Evolutionary conservation across 2,797 vertebrate species (phyloP).

Genomic region (Gymnothorax javanicus): DNA sequence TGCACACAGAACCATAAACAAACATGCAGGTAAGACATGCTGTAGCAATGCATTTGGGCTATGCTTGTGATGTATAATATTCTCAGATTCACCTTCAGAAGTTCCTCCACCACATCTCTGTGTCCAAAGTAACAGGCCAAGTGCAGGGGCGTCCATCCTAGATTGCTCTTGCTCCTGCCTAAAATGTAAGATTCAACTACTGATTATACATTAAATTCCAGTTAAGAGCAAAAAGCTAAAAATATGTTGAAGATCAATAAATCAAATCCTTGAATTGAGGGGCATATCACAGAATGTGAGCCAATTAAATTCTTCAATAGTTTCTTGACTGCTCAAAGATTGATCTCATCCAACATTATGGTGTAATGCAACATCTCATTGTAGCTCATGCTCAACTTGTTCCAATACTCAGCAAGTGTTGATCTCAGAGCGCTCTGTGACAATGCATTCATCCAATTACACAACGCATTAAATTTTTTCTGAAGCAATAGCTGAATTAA

Average conservation of each 20-base stretch:
- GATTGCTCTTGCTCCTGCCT: constrained; percentile 95
- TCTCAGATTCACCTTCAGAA: constrained; percentile 80
- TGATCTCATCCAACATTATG: neutral
- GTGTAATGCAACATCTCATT: neutral
- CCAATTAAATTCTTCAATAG: neutral
- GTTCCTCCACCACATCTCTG: constrained; percentile 83
- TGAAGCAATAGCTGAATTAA: neutral
- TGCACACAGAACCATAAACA: constrained; percentile 51
- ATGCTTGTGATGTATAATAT: neutral
- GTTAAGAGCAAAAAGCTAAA: neutral
- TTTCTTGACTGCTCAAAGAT: neutral
- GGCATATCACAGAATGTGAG: neutral
- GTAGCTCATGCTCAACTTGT: neutral
- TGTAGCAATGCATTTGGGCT: neutral
- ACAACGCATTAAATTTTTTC: neutral
- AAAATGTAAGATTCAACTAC: constrained; percentile 38
- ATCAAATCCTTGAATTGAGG: neutral
- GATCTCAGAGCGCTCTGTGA: no score
- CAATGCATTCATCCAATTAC: neutral
- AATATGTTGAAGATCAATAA: neutral
- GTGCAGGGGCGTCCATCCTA: constrained; percentile 96
- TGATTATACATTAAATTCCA: neutral
- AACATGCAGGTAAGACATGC: neutral
- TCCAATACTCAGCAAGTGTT: neutral
- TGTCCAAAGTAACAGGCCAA: constrained; percentile 97